Base-by-base conservation (phyloP, 2,888 invertebrate genomes). In the Labia minor region DNA sequence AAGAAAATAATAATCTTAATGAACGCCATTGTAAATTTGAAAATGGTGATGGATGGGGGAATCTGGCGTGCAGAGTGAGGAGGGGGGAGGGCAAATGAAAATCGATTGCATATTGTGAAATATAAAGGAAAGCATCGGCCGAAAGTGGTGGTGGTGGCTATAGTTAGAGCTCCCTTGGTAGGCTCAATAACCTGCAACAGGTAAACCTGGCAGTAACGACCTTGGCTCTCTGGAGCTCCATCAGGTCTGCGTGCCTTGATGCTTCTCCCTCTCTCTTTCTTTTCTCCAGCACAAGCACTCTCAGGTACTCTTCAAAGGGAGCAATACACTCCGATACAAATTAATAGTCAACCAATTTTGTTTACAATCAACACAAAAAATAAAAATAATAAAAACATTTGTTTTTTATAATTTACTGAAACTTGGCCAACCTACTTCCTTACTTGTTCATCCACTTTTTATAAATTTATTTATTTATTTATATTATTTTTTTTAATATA, bases 151-250 rank as follows among this genome's bases (percentile, higher is more conserved):
- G 2, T 3, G 16, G 49, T 8, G 49, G 49, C 4, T n/a, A n/a
- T n/a, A n/a, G n/a, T n/a, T n/a, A n/a, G n/a, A n/a, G n/a, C n/a
- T n/a, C n/a, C n/a, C n/a, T n/a, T 49, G n/a, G 14, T 3, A 49
- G 49, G 49, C 49, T 49, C 49, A 49, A 49, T 49, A 49, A 49
- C 49, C 49, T 49, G 49, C 49, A 8, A 14, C 49, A 49, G 49
- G 49, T 49, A 49, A 49, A 49, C 49, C 49, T 49, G 49, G 49
- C 49, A 49, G 8, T 26, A 14, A 3, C 49, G 49, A 49, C 49
- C 49, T 49, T 49, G 49, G 49, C 49, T 49, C 49, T 49, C 49
- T 8, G 33, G 33, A 49, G 14, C 49, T 49, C 49, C 49, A n/a
- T 49, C 49, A 49, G 16, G 49, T 49, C 49, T 49, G 49, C 49